Base-by-base conservation (phyloP, 2,113 vertebrate genomes). In the Corvus moneduloides region DNA sequence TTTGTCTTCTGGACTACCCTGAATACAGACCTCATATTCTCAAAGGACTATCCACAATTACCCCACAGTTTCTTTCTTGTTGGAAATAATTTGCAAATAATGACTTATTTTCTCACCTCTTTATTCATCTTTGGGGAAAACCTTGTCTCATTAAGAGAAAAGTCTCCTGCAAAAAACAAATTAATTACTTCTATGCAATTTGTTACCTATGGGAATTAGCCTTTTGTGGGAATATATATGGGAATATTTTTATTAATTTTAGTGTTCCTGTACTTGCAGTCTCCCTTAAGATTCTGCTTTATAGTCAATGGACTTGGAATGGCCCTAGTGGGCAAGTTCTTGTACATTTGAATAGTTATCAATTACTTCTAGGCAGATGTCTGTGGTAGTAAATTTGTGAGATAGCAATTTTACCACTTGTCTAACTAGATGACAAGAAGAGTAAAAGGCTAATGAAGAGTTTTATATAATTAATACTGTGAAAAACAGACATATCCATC, bases 351-450 rank as follows among this genome's bases (percentile, higher is more conserved):
- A 32, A 16, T 11, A 52, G 10, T 64, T 67, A 67, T 28, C 41
- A 82, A 28, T 19, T 26, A 28, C 12, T 41, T 72, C 44, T 32
- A 32, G 26, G 20, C 8, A 74, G n/a, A 43, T 23, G 11, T 41
- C n/a, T 81, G 11, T 20, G 4, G 19, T 30, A 59, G 35, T 32
- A 71, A 77, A 55, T 46, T 71, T 69, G 21, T 32, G 27, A 90
- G 20, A 61, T 15, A 20, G 13, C 30, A 11, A 62, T 91, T 91
- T 24, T 95, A 89, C 62, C 68, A 13, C 46, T 89, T 58, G 28
- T 51, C 52, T 95, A 92, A 91, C 48, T 73, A 96, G 90, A n/a
- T 89, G 77, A 92, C 85, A 90, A 96, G 32, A 58, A 89, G 37
- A 88, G 51, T 51, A 66, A 80, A 88, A 92, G 39, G n/a, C n/a